Evolutionary conservation across 1,140 invertebrate genomes (phyloP).

Genomic region (Neodiprion pinetum): DNA sequence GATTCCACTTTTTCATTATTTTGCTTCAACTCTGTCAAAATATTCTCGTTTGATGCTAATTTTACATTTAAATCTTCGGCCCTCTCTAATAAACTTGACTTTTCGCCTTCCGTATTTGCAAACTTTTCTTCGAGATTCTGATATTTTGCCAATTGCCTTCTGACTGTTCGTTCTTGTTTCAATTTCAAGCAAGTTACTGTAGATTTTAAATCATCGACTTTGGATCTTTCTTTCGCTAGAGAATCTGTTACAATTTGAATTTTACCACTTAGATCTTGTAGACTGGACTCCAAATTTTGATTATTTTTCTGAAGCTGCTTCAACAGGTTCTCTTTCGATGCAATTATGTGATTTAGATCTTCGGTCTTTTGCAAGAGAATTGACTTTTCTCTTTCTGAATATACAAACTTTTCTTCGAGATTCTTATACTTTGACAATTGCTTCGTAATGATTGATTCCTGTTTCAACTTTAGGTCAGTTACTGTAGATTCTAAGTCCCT

Average conservation of each 20-base stretch:
- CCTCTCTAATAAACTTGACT: not conserved
- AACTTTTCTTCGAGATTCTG: slow-evolving; percentile 13
- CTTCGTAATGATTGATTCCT: slow-evolving; percentile 29
- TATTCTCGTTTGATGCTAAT: not conserved
- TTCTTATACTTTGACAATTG: slow-evolving; percentile 25
- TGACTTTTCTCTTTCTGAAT: slow-evolving; percentile 1
- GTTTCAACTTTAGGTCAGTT: not conserved
- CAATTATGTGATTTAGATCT: slow-evolving; percentile 12
- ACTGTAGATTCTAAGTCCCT: not conserved
- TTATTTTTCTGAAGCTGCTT: not conserved
- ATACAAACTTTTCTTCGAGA: slow-evolving; percentile 1
- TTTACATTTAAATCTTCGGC: not conserved
- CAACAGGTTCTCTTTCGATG: slow-evolving; percentile 6
- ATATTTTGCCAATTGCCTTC: not conserved
- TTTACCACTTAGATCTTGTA: slow-evolving; percentile 23
- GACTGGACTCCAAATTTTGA: not conserved
- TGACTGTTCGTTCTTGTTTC: slow-evolving; percentile 1
- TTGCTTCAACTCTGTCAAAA: not conserved
- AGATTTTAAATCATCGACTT: slow-evolving; percentile 10
- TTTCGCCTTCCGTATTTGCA: slow-evolving; percentile 5
- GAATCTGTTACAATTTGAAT: slow-evolving; percentile 23
- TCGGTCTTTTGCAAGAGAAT: not conserved
- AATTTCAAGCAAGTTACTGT: not conserved
- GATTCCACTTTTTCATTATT: not conserved
- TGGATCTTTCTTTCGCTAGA: not conserved